These are phyloP conservation scores for Pteropus rufus DNA, from an alignment of 2,797 vertebrate species.

Conservation along the genomic window DNA sequence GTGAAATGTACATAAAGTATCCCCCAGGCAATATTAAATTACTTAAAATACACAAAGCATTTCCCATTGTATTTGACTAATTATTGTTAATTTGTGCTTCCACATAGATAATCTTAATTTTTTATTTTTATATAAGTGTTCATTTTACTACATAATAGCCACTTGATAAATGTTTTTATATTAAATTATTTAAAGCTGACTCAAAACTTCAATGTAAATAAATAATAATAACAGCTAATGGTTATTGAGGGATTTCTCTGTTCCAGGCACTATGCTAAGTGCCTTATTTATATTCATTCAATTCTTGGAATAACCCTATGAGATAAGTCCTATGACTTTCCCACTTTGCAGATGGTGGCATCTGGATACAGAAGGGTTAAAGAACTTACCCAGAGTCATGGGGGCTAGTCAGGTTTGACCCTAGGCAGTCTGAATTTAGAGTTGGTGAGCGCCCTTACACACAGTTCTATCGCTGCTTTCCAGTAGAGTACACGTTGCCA, in stretches of 20 bases:
- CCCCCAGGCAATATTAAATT: neutral
- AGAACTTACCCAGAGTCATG: neutral
- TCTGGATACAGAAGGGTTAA: neutral
- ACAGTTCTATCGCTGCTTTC: neutral
- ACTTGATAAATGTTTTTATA: neutral
- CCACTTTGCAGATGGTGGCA: neutral
- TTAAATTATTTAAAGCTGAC: neutral
- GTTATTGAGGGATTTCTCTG: neutral
- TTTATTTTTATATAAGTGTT: neutral
- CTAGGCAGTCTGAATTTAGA: neutral
- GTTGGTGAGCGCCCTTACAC: neutral
- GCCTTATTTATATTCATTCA: neutral
- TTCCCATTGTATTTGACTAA: neutral
- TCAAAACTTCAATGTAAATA: neutral
- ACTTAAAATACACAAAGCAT: neutral
- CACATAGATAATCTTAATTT: neutral
- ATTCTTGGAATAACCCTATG: neutral
- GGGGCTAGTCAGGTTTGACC: too few species aligned
- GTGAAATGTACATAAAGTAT: neutral
- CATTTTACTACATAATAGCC: neutral
- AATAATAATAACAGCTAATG: neutral
- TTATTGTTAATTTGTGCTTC: neutral
- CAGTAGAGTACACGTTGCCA: fast-evolving
- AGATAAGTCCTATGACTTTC: neutral
- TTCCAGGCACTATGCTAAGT: neutral